Conservation (phyloP, 1,140 invertebrate species). For the Hormaphis cornu region DNA sequence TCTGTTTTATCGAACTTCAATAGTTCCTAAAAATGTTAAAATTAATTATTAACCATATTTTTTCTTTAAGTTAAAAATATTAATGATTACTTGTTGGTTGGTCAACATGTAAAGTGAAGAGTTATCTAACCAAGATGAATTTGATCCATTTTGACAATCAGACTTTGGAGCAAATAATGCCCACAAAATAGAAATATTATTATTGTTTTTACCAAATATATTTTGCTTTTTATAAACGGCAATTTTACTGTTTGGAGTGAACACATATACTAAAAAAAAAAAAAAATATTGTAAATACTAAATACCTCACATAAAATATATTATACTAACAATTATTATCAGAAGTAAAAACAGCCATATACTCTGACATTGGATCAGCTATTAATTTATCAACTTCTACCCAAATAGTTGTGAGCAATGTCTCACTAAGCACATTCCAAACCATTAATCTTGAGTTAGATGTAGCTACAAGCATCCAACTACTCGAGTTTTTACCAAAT, state of each 20-base stretch:
- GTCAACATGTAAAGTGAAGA: conserved; percentile 21
- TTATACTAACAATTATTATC: conserved; percentile 44
- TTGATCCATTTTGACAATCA: background rate
- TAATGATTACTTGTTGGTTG: conserved; percentile 22
- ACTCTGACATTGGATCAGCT: conserved; percentile 52
- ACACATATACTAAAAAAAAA: conserved; percentile 17
- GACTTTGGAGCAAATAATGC: conserved; percentile 21
- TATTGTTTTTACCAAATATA: conserved; percentile 1
- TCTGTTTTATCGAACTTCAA: conserved; percentile 26
- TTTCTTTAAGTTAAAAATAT: background rate
- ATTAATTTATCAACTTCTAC: conserved; percentile 47
- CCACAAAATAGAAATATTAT: conserved; percentile 21
- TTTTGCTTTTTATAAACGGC: conserved; percentile 7
- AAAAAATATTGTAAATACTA: background rate
- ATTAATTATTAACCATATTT: background rate
- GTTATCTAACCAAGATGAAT: conserved; percentile 10
- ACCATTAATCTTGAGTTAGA: conserved; percentile 51
- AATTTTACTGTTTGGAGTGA: conserved; percentile 2
- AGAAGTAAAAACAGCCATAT: conserved; percentile 56
- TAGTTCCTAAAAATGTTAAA: background rate
- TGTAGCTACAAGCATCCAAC: conserved; percentile 54
- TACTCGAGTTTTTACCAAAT: conserved; percentile 56
- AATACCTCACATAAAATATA: background rate
- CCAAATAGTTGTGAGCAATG: conserved; percentile 51
- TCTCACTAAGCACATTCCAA: conserved; percentile 62